Evolutionary conservation across 2,797 vertebrate species (phyloP).

Genomic region (Prionace glauca): DNA sequence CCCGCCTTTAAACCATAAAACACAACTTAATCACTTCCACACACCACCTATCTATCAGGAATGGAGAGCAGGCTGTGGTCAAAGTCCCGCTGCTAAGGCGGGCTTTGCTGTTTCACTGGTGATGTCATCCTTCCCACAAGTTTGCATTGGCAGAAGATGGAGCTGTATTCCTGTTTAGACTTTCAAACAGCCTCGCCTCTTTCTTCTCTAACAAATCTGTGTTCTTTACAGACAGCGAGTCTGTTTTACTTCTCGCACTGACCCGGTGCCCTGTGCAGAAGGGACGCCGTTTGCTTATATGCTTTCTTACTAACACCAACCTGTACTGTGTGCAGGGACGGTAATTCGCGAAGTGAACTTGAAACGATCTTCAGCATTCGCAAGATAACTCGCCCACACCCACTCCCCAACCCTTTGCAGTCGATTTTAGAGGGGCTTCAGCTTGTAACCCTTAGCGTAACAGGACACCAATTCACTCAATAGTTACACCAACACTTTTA

Average conservation of each 20-base stretch:
- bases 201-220: background rate
- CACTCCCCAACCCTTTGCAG: background rate
- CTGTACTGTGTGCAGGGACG: too few relatives aligned
- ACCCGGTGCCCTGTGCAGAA: background rate
- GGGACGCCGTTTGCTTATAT: background rate
- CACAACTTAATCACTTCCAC: background rate
- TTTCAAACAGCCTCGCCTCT: background rate
- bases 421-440: background rate
- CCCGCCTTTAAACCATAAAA: background rate
- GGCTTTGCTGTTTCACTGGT: constrained; percentile 3
- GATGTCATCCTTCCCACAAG: constrained; percentile 24
- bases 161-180: background rate
- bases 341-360: background rate
- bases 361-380: background rate
- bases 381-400: background rate
- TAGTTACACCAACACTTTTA: background rate
- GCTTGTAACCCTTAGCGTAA: background rate
- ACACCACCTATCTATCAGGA: background rate
- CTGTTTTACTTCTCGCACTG: background rate
- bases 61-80: background rate
- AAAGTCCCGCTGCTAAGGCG: background rate
- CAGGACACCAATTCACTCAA: background rate
- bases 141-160: background rate
- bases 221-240: background rate
- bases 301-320: background rate